Conservation (phyloP, 2,113 vertebrate species). For the Bothrops jararaca region DNA sequence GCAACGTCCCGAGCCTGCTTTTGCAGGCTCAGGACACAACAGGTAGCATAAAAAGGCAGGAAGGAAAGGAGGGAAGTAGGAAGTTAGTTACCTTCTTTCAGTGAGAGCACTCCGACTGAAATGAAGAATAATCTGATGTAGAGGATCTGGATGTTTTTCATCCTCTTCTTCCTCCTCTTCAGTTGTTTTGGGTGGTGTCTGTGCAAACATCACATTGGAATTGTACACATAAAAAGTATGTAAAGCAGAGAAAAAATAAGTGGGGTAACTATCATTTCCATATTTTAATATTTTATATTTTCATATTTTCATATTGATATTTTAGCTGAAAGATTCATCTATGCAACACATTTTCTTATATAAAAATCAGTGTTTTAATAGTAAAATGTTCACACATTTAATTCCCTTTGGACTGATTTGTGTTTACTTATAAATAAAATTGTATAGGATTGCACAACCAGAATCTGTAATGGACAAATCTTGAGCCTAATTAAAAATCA, state of each 20-base stretch:
- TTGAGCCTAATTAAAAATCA: background rate
- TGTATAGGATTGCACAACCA: background rate
- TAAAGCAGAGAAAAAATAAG: background rate
- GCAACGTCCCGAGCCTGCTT: too few relatives aligned
- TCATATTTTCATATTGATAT: background rate
- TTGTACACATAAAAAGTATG: constrained; percentile 2
- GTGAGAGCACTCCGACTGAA: constrained; percentile 95
- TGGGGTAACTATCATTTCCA: background rate
- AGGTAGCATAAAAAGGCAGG: background rate
- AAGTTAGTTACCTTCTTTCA: constrained; percentile 82
- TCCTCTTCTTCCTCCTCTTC: constrained; percentile 89
- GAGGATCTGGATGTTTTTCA: constrained; percentile 89
- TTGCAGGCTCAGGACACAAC: too few relatives aligned
- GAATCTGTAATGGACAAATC: background rate
- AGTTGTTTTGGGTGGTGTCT: constrained; percentile 85
- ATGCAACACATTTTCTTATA: background rate
- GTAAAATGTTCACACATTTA: background rate
- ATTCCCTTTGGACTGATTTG: background rate
- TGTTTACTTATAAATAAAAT: background rate
- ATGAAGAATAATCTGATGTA: constrained; percentile 96
- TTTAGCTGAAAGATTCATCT: background rate
- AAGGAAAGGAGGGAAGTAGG: background rate
- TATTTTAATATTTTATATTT: constrained; percentile 11
- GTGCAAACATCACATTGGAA: constrained; percentile 62
- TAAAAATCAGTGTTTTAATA: background rate